Conservation (phyloP, 2,888 invertebrate genomes). For the Amphimallon solstitiale region DNA sequence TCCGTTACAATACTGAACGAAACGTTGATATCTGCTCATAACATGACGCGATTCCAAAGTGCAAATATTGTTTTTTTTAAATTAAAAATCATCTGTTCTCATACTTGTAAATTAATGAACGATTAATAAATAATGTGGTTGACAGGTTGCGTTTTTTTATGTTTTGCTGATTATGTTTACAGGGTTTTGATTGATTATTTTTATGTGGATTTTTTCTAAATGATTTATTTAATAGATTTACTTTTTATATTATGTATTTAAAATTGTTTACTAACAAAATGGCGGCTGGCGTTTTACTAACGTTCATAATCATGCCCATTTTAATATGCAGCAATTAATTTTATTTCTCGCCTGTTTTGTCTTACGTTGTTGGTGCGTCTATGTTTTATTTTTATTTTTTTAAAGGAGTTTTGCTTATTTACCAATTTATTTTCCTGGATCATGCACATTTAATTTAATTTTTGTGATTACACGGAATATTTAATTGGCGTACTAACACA, state of each 20-base stretch:
- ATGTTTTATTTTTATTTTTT: constrained; percentile 18
- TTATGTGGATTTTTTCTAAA: constrained; percentile 23
- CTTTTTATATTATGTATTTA: constrained; percentile 22
- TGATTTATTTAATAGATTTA: constrained; percentile 28
- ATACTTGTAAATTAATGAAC: no score
- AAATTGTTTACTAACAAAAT: constrained; percentile 22
- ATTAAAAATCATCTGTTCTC: no score
- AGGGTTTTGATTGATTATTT: constrained; percentile 19
- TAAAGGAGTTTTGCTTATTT: constrained; percentile 27
- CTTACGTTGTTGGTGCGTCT: constrained; percentile 26
- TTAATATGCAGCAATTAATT: constrained; percentile 51
- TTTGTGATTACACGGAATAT: constrained; percentile 7
- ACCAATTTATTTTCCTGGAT: constrained; percentile 14
- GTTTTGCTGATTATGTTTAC: background rate
- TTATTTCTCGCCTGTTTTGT: constrained; percentile 21
- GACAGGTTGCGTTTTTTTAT: constrained; percentile 15
- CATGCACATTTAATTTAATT: constrained; percentile 25
- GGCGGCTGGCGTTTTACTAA: constrained; percentile 36
- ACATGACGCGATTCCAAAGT: no score
- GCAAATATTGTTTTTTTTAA: no score
- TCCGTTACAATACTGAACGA: no score
- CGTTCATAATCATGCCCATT: constrained; percentile 57
- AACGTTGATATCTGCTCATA: no score
- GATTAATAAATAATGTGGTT: no score
- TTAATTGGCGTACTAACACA: constrained; percentile 19